Conservation (phyloP, 2,797 vertebrate genomes). For the Paratrypauchen microcephalus region DNA sequence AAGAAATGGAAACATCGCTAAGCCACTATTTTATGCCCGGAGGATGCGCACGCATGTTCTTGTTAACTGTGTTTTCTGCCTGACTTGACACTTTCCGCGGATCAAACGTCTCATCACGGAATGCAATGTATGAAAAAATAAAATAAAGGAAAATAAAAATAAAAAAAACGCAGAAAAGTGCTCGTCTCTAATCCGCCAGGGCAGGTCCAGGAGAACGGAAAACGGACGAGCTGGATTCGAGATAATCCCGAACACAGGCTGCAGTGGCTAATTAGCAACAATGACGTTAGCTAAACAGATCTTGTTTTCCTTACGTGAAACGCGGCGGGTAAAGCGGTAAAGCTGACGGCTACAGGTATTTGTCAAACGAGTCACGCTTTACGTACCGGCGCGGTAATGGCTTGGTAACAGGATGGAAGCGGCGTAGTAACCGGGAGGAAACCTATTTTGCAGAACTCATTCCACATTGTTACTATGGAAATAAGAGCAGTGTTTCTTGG, state of each 20-base stretch:
- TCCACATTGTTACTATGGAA: neutral
- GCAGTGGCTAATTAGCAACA: constrained; percentile 64
- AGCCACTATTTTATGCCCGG: constrained; percentile 61
- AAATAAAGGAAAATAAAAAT: too few species aligned
- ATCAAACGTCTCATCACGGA: constrained; percentile 76
- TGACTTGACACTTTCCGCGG: constrained; percentile 74
- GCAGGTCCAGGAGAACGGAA: constrained; percentile 59
- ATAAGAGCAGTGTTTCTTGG: too few species aligned
- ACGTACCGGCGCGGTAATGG: neutral
- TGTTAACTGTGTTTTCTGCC: constrained; percentile 67
- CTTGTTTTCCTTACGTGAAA: neutral
- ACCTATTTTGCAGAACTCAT: neutral
- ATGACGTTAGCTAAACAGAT: constrained; percentile 23
- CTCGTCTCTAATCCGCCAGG: constrained; percentile 73
- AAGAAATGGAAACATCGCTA: constrained; percentile 49
- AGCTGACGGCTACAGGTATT: neutral
- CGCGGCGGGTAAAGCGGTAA: neutral
- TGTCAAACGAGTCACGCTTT: neutral
- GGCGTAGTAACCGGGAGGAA: neutral
- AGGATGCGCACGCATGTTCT: constrained; percentile 56
- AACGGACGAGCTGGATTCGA: constrained; percentile 47
- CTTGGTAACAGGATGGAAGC: neutral
- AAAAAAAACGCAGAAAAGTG: constrained; percentile 38
- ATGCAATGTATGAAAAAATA: constrained; percentile 49
- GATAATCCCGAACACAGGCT: constrained; percentile 66